Conservation (phyloP, 2,797 vertebrate species). For the Melanotaenia trifasciata region DNA sequence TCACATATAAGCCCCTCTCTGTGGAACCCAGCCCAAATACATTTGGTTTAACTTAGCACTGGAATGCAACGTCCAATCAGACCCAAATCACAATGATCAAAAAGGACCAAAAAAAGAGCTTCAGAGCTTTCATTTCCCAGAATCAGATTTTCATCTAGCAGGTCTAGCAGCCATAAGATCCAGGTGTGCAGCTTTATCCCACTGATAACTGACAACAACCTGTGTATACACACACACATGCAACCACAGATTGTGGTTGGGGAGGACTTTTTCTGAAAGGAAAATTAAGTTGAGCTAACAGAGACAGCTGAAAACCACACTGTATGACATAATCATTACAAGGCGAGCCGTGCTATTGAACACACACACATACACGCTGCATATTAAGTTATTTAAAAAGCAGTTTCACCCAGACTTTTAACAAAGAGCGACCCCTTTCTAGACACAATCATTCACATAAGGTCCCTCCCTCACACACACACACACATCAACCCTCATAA, state of each 20-base stretch:
- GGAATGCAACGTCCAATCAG: slow-evolving; percentile 42
- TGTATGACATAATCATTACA: slow-evolving; percentile 68
- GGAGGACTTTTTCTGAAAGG: slow-evolving; percentile 46
- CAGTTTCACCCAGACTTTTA: slow-evolving; percentile 1
- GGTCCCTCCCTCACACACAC: slow-evolving; percentile 11
- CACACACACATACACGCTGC: slow-evolving; percentile 31
- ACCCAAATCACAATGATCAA: slow-evolving; percentile 39
- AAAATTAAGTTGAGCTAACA: slow-evolving; percentile 65
- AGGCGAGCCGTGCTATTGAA: slow-evolving; percentile 53
- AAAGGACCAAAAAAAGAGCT: slow-evolving; percentile 5
- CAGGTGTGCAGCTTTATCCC: slow-evolving; percentile 13
- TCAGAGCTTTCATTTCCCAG: slow-evolving; percentile 28
- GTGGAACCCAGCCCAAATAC: slow-evolving; percentile 53
- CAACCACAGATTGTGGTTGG: slow-evolving; percentile 23
- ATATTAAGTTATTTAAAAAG: slow-evolving; percentile 49
- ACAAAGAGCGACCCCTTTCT: slow-evolving; percentile 11
- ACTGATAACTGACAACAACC: slow-evolving; percentile 22
- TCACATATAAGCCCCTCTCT: slow-evolving; percentile 29
- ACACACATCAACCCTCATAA: slow-evolving; percentile 20
- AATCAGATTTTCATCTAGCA: slow-evolving; percentile 31
- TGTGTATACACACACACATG: slow-evolving; percentile 15
- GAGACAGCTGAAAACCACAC: slow-evolving; percentile 74
- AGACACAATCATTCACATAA: slow-evolving; percentile 8
- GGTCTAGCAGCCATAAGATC: slow-evolving; percentile 16
- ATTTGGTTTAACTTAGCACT: slow-evolving; percentile 76